Base-by-base conservation (phyloP, 2,113 vertebrate species). In the Triplophysa siluroides region DNA sequence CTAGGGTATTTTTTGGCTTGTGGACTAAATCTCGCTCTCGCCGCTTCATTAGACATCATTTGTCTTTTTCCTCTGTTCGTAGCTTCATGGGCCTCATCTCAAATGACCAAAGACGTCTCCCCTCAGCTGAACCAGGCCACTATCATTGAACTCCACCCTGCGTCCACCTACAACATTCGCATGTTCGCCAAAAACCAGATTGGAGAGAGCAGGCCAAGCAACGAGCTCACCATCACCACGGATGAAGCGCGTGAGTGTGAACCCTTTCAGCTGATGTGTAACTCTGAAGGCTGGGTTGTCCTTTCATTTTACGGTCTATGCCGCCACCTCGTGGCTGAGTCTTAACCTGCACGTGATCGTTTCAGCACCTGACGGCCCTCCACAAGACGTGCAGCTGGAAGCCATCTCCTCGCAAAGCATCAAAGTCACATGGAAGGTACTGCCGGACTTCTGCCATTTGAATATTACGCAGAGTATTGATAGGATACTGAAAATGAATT, bases 161-260 rank as follows among this genome's bases (percentile, higher is more conserved):
- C 98, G 47, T 98, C 98, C 87, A 97, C 97, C 71, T 99, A 99
- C 92, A 98, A 97, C 92, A 98, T 99, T 86, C 98, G 97, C 86
- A 98, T 99, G 96, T 96, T 98, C 2, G 97, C 97, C 87, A 99
- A 98, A 92, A 99, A 99, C 86, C 93, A 95, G 86, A 99, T 99
- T 1, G 97, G 97, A 90, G 98, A 97, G 90, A 99, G 98, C 13
- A 95, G 97, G 83, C 96, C 98, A 79, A 99, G 98, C 95, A 99
- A 99, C 2, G 98, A 99, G 88, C 96, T 99, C 87, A 98, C 96
- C 88, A 97, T 99, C 92, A 99, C 97, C 8, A 99, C 98, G 0
- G 97, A 98, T 19, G 98, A 99, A 96, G 98, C 98, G 89, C 96
- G 98, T 99, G 56, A 83, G 86, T 85, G 9, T 58, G 19, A 52